Base-by-base conservation (phyloP, 2,113 vertebrate species). In the Spermophilus dauricus region DNA sequence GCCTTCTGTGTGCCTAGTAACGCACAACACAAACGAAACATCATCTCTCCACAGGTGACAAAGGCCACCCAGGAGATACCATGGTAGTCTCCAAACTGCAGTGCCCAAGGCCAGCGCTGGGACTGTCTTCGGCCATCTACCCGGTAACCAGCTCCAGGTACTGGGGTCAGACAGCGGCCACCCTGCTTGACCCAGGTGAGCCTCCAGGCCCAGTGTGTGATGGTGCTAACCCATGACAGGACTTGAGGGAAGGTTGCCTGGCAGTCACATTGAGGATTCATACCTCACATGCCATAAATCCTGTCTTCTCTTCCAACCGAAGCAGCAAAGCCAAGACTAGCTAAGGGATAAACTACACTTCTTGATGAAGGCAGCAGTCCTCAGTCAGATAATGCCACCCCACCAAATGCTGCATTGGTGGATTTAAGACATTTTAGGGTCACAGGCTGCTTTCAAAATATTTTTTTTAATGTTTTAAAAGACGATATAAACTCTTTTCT, bases 241-340 rank as follows among this genome's bases (percentile, higher is more conserved):
- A 18, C 53, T 48, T 11, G 9, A 51, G 10, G 42, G 5, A 61
- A 91, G 9, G 77, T 17, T 28, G 32, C 16, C n/a, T 2, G 32
- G 22, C 1, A 24, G 39, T 63, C 58, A 39, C 28, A 22, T 4
- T 17, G 14, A 72, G 76, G 42, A 92, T 39, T 84, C 78, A 78
- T 28, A 58, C 63, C 4, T 28, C 84, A 32, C 1, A 14, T 0
- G 11, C 53, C 48, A 89, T 34, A 18, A 67, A 48, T 7, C 32
- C 1, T 1, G 34, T 32, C 63, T 30, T 76, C 65, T 51, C 22
- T 26, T 76, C 85, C 73, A 61, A 61, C 53, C 70, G 48, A 73
- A 83, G 67, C 97, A 95, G 76, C 87, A 83, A 90, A 96, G 70
- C n/a, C 69, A 96, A 95, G 78, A 61, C 18, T 5, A 4, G 28